Conservation (phyloP, 2,888 invertebrate genomes). For the Mythimna vitellina region DNA sequence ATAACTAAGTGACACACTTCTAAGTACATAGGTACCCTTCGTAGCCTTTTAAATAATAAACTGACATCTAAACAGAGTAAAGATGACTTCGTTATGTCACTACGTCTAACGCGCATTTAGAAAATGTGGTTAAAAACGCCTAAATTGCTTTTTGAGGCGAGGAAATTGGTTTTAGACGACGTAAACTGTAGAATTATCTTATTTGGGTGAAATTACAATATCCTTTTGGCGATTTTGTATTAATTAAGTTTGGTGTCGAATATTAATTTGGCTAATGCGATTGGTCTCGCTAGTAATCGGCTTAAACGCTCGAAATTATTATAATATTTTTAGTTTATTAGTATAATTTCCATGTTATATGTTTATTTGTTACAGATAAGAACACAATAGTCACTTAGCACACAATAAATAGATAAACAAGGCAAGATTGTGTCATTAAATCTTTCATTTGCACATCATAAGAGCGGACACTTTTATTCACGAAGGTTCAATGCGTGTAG, state of each 20-base stretch:
- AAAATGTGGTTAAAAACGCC: slow-evolving; percentile 39
- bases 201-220: slow-evolving; percentile 28
- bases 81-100: slow-evolving; percentile 48
- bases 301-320: slow-evolving; percentile 41
- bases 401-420: background rate
- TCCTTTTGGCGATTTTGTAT: slow-evolving; percentile 28
- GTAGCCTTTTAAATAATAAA: slow-evolving; percentile 66
- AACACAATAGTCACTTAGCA: background rate
- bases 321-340: slow-evolving; percentile 32
- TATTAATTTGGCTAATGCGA: slow-evolving; percentile 43
- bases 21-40: slow-evolving; percentile 58
- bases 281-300: slow-evolving; percentile 31
- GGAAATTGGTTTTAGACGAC: slow-evolving; percentile 32
- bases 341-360: slow-evolving; percentile 14
- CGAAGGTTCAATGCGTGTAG: slow-evolving; percentile 66
- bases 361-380: slow-evolving; percentile 12
- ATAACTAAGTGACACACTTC: slow-evolving; percentile 77
- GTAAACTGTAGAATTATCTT: slow-evolving; percentile 10
- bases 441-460: slow-evolving; percentile 40
- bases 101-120: slow-evolving; percentile 32
- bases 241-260: slow-evolving; percentile 27
- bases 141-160: slow-evolving; percentile 27
- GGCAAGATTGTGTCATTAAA: slow-evolving; percentile 1
- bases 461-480: slow-evolving; percentile 44
- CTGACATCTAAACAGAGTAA: slow-evolving; percentile 60